Evolutionary conservation across 2,797 vertebrate genomes (phyloP), one percentile per base, ranked within the genome.

Genomic region (Halcyon leucocephala): DNA sequence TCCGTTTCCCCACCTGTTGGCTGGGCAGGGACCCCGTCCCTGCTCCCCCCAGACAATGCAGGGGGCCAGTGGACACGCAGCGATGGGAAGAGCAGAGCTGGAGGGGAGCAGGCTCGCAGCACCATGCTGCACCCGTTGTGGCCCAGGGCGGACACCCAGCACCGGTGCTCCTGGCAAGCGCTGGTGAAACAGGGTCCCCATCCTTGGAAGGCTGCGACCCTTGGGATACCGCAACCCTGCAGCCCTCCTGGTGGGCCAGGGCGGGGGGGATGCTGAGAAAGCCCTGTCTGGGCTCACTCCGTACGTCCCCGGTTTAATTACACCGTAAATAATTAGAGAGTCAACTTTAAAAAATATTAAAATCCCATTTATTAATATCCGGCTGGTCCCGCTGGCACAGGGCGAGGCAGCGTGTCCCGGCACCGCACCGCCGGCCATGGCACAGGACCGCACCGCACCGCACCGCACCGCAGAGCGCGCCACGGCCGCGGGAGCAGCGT

Each of bases 141-240:
- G 19, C 20, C n/a, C 8, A 24, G 20, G 31, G 20, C 6, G 2
- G 12, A 3, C 20, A 11, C 1, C n/a, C 29, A 58, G 62, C 11
- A 8, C 64, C 3, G 2, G 41, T 6, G 31, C 3, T 37, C 19
- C 49, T 5, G 1, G 6, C 31, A 48, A 39, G 46, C 7, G 1
- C 67, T 7, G 44, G 21, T 21, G 31, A 1, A 3, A 16, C 6
- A 8, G 12, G 42, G 33, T 0, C 5, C 9, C 33, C 2, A 2
- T 14, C 25, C 39, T 8, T 3, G 10, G 25, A 18, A 22, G 24
- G n/a, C 18, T 42, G 71, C 2, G 8, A 15, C 31, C 48, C 46
- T 28, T 10, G 2, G 24, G 76, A 21, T 37, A 33, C 3, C 2
- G 16, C 35, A 31, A 8, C 29, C 39, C 29, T 4, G 6, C 31